Base-by-base conservation (phyloP, 2,113 vertebrate species). In the Callopanchax toddi region DNA sequence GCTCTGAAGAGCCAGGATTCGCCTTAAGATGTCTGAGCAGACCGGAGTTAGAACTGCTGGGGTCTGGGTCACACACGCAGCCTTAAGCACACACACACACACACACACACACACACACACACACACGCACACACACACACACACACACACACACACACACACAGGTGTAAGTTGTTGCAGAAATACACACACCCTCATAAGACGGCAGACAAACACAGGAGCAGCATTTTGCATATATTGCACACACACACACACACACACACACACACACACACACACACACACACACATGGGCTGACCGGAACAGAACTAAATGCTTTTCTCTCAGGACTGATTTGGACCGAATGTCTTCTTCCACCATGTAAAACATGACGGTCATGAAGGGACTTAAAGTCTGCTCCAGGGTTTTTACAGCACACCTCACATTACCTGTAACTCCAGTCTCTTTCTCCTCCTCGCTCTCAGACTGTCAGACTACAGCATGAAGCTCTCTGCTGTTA, bases 21-120 rank as follows among this genome's bases (percentile, higher is more conserved):
- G 29, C 72, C 83, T 78, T 89, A 91, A 92, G 89, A 89, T 88
- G 89, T 89, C 88, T 91, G 90, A 90, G 86, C 85, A 77, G 77
- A 63, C 86, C 76, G 76, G 77, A 89, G 81, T 86, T 82, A 72
- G 81, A 75, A 75, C 75, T 88, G 60, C 83, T 73, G 67, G 74
- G 71, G 78, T 72, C 15, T 74, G 85, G 83, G 82, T 89, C 81
- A 80, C 25, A 50, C 64, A 82, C 70, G 40, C 43, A 4, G 52
- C 15, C 53, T 49, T 45, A 46, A 71, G 64, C 50, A 50, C 42
- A 67, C 58, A 63, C 55, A 62, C 26, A n/a, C 49, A 67, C 49
- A 46, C n/a, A n/a, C n/a, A n/a, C n/a, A 5, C 26, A 29, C 26
- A 29, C 26, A 29, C 26, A 29, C 1, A 1, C 26, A 29, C 26